Evolutionary conservation across 1,140 invertebrate genomes (phyloP).

Genomic region (Tetranychus cinnabarinus): DNA sequence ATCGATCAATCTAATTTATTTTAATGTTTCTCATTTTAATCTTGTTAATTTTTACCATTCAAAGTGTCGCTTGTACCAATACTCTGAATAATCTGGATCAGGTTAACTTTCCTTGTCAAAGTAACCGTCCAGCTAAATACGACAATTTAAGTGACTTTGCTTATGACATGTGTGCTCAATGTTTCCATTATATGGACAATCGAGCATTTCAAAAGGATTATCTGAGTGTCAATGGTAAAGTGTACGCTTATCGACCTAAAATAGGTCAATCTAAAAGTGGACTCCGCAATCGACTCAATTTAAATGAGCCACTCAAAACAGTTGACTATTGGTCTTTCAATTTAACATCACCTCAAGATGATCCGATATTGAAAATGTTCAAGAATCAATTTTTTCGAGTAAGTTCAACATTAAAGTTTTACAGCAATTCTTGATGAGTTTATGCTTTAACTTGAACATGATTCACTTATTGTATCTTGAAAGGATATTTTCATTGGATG

Average conservation of each 20-base stretch:
- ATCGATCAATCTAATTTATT: too few relatives aligned
- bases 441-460: neutral
- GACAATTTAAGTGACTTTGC: constrained; percentile 1
- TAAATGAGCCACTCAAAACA: neutral
- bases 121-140: neutral
- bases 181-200: constrained; percentile 6
- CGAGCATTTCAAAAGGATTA: neutral
- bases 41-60: too few relatives aligned
- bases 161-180: constrained; percentile 8
- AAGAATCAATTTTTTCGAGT: neutral
- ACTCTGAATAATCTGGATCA: too few relatives aligned
- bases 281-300: neutral
- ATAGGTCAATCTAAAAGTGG: neutral
- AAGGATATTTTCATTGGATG: constrained; percentile 7
- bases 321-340: neutral
- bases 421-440: neutral
- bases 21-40: too few relatives aligned
- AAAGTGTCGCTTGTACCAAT: too few relatives aligned
- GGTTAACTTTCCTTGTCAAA: neutral
- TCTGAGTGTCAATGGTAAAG: neutral
- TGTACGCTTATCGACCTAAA: neutral
- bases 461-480: neutral
- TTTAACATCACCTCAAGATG: neutral
- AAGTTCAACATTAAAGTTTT: neutral
- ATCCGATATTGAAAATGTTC: neutral